These are phyloP conservation scores for Cyphomyrus discorhynchus DNA, from an alignment of 2,113 vertebrate species.

Conservation along the genomic window DNA sequence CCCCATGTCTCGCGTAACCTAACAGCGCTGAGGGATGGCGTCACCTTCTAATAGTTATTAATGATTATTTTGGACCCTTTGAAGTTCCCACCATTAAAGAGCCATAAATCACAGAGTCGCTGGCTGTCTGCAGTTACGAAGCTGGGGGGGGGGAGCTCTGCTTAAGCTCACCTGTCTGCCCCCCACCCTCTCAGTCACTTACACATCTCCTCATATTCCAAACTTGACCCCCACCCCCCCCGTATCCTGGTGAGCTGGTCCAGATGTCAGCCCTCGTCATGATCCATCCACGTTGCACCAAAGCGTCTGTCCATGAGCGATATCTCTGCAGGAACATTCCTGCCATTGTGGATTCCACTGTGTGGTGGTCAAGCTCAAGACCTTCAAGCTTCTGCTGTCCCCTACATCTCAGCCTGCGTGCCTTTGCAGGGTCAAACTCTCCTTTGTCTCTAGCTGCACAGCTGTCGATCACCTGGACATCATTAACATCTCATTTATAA, in stretches of 20 bases:
- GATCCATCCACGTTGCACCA: background rate
- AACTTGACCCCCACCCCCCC: constrained; percentile 35
- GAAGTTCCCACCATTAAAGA: constrained; percentile 54
- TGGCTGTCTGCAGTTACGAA: constrained; percentile 57
- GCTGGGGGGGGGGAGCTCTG: constrained; percentile 22
- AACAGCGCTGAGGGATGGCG: constrained; percentile 31
- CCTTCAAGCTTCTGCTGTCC: background rate
- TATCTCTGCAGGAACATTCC: background rate
- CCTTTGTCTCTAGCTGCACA: background rate
- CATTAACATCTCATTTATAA: background rate
- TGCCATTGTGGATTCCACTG: background rate
- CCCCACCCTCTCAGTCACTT: constrained; percentile 22
- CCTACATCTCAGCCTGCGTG: background rate
- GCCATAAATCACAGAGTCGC: constrained; percentile 53
- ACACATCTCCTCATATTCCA: constrained; percentile 45
- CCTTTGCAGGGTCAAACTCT: background rate
- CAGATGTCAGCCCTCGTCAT: constrained; percentile 26
- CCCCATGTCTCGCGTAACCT: constrained; percentile 20
- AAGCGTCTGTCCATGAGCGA: background rate
- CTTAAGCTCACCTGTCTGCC: constrained; percentile 40
- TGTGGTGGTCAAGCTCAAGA: background rate
- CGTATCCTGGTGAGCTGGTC: constrained; percentile 28
- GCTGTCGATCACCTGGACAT: background rate
- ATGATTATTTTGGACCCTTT: constrained; percentile 47
- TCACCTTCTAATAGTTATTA: constrained; percentile 37